phyloP scores from a whole-genome alignment of 1,140 invertebrate species.

The Drosophila nigrodunni region DNA sequence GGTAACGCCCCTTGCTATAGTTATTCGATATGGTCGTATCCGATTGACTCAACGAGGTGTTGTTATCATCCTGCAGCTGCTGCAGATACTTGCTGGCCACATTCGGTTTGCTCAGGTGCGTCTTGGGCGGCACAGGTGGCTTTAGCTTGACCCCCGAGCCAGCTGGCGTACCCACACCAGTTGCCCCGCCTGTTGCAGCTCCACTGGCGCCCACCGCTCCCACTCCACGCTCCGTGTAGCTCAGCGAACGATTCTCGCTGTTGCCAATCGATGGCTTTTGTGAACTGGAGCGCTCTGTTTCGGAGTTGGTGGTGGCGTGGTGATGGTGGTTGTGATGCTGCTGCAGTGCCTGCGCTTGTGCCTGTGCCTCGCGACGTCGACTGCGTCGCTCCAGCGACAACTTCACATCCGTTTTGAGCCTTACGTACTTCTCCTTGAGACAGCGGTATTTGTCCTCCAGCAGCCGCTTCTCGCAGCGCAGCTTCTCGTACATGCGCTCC shows the following conservation, averaged over 20 bases:
- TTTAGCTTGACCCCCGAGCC: constrained; percentile 45
- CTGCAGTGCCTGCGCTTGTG: constrained; percentile 85
- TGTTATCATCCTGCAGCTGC: constrained; percentile 74
- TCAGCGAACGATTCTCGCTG: constrained; percentile 77
- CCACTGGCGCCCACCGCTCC: not conserved
- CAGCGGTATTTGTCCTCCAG: constrained; percentile 92
- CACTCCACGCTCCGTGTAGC: constrained; percentile 55
- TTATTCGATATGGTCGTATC: constrained; percentile 83
- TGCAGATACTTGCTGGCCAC: constrained; percentile 77
- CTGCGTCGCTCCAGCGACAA: constrained; percentile 87
- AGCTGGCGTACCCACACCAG: not conserved
- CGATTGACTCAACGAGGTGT: constrained; percentile 80
- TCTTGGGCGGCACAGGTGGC: constrained; percentile 70
- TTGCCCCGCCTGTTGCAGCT: not conserved
- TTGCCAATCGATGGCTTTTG: constrained; percentile 86
- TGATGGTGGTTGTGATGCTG: constrained; percentile 28
- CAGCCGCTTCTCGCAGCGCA: constrained; percentile 89
- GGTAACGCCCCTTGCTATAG: constrained; percentile 66
- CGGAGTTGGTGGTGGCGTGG: constrained; percentile 88
- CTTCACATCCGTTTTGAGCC: constrained; percentile 92
- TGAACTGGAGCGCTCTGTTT: constrained; percentile 90
- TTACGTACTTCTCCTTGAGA: constrained; percentile 92
- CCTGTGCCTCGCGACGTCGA: constrained; percentile 87
- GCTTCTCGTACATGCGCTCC: constrained; percentile 87
- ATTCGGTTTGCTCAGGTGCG: constrained; percentile 59